Evolutionary conservation across 1,140 invertebrate genomes (phyloP).

Genomic region (Drusus annulatus): DNA sequence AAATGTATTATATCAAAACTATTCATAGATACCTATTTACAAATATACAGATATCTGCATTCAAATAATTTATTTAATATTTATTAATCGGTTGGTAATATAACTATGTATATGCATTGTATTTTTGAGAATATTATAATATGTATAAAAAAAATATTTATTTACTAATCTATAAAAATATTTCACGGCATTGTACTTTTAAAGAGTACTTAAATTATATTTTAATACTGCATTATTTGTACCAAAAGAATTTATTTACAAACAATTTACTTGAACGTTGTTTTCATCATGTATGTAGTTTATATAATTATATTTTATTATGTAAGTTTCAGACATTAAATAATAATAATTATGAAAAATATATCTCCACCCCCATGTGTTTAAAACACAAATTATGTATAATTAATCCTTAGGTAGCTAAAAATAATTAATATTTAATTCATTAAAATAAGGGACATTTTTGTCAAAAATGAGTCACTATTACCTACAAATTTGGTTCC

Average conservation of each 20-base stretch:
- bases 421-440: not conserved
- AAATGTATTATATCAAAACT: too few relatives aligned
- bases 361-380: not conserved
- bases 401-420: constrained; percentile 18
- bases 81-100: too few relatives aligned
- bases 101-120: not conserved
- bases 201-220: not conserved
- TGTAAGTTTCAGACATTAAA: constrained; percentile 7
- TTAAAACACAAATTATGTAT: constrained; percentile 13
- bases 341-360: too few relatives aligned
- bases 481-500: constrained; percentile 34
- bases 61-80: too few relatives aligned
- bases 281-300: not conserved
- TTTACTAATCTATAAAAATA: not conserved
- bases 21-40: too few relatives aligned
- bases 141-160: not conserved
- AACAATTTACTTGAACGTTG: not conserved
- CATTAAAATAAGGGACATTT: constrained; percentile 36
- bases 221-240: too few relatives aligned
- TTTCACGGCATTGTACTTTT: not conserved
- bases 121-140: not conserved
- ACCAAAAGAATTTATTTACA: constrained; percentile 9
- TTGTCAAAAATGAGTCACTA: constrained; percentile 44
- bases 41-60: too few relatives aligned
- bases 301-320: not conserved